These are phyloP conservation scores for Podargus strigoides DNA, from an alignment of 2,797 vertebrate genomes.

Conservation along the genomic window DNA sequence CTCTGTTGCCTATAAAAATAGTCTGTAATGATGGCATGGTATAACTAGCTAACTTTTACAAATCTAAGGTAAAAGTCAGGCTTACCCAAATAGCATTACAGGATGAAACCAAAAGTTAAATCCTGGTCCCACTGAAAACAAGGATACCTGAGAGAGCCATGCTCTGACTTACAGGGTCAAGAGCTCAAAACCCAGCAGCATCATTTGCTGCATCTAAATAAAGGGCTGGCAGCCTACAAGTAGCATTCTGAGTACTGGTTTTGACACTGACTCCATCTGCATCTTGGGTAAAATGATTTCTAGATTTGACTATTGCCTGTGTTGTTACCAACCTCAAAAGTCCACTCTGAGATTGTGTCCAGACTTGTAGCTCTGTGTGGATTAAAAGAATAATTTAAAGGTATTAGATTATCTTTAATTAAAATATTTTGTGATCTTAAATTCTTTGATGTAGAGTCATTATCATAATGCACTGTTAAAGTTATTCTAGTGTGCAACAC, in stretches of 20 bases:
- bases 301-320: background rate
- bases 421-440: background rate
- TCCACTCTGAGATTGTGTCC: background rate
- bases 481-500: background rate
- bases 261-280: background rate
- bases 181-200: background rate
- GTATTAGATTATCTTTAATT: background rate
- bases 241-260: background rate
- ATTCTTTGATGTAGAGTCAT: background rate
- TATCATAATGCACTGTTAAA: background rate
- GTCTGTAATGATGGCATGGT: background rate
- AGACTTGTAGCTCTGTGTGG: background rate
- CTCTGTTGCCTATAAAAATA: background rate
- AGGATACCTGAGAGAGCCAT: background rate
- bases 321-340: background rate
- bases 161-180: background rate
- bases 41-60: background rate
- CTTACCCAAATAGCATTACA: background rate
- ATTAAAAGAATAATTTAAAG: background rate
- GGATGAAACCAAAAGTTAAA: background rate
- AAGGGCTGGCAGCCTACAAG: background rate
- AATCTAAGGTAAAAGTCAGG: background rate
- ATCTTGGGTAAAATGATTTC: background rate
- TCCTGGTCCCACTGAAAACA: background rate
- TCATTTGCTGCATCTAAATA: background rate